These are phyloP conservation scores for Hephaestus fuliginosus DNA, from an alignment of 2,797 vertebrate species.

Conservation along the genomic window DNA sequence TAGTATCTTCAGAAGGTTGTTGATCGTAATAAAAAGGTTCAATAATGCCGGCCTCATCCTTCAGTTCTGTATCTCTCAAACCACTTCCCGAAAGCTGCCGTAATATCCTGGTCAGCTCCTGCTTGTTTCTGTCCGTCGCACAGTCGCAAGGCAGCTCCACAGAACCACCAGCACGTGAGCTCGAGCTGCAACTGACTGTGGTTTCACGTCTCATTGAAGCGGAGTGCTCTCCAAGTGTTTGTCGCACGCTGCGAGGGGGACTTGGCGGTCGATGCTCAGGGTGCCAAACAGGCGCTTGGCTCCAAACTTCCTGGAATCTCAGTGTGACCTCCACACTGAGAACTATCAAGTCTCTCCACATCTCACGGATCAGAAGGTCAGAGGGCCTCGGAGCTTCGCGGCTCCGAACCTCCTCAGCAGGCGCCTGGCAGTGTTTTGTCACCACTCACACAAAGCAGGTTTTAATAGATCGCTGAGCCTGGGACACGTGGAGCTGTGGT, in stretches of 20 bases:
- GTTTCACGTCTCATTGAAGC: constrained; percentile 32
- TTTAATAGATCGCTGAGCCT: not conserved
- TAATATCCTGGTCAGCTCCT: not conserved
- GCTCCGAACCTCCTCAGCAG: not conserved
- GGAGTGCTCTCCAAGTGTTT: not conserved
- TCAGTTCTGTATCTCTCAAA: not conserved
- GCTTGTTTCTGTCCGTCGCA: constrained; percentile 12
- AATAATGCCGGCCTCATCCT: not conserved
- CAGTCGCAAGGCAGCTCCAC: not conserved
- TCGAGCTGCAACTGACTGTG: constrained; percentile 31
- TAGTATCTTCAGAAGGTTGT: not conserved
- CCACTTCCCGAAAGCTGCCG: not conserved
- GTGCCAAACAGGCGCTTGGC: not conserved
- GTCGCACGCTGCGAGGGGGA: not conserved
- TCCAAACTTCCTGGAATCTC: constrained; percentile 24
- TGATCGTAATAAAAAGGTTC: not conserved
- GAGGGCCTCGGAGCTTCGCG: not conserved
- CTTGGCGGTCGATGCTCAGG: not conserved
- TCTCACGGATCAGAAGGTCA: constrained; percentile 11
- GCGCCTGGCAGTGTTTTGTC: constrained; percentile 22
- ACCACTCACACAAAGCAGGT: constrained; percentile 9
- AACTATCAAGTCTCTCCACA: not conserved
- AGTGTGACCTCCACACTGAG: not conserved
- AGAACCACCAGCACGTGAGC: not conserved
- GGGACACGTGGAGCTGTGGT: not conserved